Percentiles rank a stretch among this genome's conserved stretches.
These are phyloP conservation scores for Xestia ashworthii DNA, from an alignment of 2,888 invertebrate genomes.

Conservation along the genomic window DNA sequence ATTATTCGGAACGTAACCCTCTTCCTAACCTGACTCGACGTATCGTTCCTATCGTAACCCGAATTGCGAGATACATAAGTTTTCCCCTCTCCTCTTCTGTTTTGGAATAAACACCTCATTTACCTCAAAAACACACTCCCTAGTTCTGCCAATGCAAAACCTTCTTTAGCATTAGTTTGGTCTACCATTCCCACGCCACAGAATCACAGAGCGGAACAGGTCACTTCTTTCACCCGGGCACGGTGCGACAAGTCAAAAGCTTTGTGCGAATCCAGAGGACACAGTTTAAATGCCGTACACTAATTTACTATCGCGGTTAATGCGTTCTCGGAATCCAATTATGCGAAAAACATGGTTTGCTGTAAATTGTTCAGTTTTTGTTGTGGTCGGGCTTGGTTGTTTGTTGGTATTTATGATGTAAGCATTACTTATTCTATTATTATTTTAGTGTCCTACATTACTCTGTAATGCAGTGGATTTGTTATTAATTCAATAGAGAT, in stretches of 20 bases:
- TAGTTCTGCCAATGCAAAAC: constrained; percentile 22
- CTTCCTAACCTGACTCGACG: too few species aligned
- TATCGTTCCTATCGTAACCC: too few species aligned
- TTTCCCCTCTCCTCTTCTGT: too few species aligned
- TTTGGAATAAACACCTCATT: too few species aligned
- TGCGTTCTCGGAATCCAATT: constrained; percentile 73
- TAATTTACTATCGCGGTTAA: constrained; percentile 77
- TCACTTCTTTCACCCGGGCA: constrained; percentile 70
- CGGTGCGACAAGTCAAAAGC: constrained; percentile 64
- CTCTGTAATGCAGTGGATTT: not conserved
- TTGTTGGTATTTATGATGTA: constrained; percentile 16
- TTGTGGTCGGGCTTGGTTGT: not conserved
- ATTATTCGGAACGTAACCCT: too few species aligned
- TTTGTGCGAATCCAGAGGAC: constrained; percentile 73
- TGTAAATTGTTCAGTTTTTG: constrained; percentile 36
- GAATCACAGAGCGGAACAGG: constrained; percentile 77
- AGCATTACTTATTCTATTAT: constrained; percentile 20
- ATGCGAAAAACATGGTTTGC: constrained; percentile 59
- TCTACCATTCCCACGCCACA: constrained; percentile 77
- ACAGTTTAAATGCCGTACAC: constrained; percentile 71
- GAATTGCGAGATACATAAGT: too few species aligned
- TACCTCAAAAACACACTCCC: not conserved
- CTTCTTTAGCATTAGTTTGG: constrained; percentile 51
- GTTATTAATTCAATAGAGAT: not conserved
- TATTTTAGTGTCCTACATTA: not conserved